Conservation (phyloP, 2,113 vertebrate species). For the Hippocampus comes region DNA sequence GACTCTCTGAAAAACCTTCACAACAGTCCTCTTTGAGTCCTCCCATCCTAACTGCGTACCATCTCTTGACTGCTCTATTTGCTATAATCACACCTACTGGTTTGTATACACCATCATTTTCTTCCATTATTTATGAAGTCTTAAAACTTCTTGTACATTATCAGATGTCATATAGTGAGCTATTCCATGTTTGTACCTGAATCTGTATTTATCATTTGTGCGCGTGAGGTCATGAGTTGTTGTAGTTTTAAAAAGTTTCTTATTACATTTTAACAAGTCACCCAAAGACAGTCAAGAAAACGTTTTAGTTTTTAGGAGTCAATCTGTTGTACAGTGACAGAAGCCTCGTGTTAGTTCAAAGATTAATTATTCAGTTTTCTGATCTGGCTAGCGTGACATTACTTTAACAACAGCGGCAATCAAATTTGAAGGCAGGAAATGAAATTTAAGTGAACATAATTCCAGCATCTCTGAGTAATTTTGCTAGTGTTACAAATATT, state of each 20-base stretch:
- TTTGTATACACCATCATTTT: not conserved
- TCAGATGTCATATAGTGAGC: not conserved
- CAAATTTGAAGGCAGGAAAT: not conserved
- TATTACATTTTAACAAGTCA: not conserved
- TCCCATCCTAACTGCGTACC: not conserved
- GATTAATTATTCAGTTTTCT: conserved; percentile 4
- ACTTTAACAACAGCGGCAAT: not conserved
- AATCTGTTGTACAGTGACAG: not conserved
- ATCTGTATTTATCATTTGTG: not conserved
- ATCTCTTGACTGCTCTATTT: not conserved
- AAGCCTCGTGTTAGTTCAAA: not conserved
- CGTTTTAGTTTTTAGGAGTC: not conserved
- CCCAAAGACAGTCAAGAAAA: not conserved
- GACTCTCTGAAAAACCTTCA: conserved; percentile 29
- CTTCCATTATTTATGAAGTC: not conserved
- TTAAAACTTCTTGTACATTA: not conserved
- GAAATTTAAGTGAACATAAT: not conserved
- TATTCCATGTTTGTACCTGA: not conserved
- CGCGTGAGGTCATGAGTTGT: not conserved
- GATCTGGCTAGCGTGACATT: not conserved
- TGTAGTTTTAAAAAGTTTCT: not conserved
- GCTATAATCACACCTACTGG: not conserved
- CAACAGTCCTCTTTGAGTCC: not conserved
- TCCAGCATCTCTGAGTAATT: not conserved
- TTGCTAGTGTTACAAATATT: not conserved